Base-by-base conservation (phyloP, 2,888 invertebrate species). In the Ochlodes sylvanus region DNA sequence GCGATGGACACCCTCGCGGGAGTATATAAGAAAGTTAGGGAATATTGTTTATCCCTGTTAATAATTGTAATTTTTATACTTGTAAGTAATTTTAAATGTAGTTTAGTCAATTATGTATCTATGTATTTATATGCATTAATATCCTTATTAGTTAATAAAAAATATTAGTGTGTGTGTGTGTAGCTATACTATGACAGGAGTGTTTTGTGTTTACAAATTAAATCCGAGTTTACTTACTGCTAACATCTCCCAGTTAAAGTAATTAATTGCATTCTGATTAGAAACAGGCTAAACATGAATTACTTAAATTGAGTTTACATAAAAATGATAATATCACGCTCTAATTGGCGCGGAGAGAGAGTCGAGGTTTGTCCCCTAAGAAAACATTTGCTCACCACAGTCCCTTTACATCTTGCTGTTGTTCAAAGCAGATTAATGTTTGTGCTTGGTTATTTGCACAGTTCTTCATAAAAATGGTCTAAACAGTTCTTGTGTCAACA, bases 351-450 rank as follows among this genome's bases (percentile, higher is more conserved):
- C 80, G 77, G 79, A 81, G 85, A 86, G 87, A 77, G 77, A 77
- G 77, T 77, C 75, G 76, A 76, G 81, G 85, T 80, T 78, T 89
- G 92, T 92, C 92, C 92, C 92, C 89, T 87, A 89, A 87, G 82
- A 89, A 79, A 93, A 93, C 89, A 92, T 92, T 92, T 86, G 86
- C 87, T 79, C 75, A 70, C 68, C 75, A 73, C 72, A 79, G 87
- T 86, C 90, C 90, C 91, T 88, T 88, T 90, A 89, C 89, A 89
- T 92, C 88, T 88, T 86, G 76, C 85, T 86, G 91, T 89, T 91
- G 89, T 90, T 88, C 90, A 87, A 89, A 90, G 88, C 87, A 92
- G 93, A 92, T 92, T 92, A 92, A 91, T 93, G 92, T 92, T 93
- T 92, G 90, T 89, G 79, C 86, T 80, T 76, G 81, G 77, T 78